Evolutionary conservation across 2,888 invertebrate genomes (phyloP).

Genomic region (Anthrax anthrax): DNA sequence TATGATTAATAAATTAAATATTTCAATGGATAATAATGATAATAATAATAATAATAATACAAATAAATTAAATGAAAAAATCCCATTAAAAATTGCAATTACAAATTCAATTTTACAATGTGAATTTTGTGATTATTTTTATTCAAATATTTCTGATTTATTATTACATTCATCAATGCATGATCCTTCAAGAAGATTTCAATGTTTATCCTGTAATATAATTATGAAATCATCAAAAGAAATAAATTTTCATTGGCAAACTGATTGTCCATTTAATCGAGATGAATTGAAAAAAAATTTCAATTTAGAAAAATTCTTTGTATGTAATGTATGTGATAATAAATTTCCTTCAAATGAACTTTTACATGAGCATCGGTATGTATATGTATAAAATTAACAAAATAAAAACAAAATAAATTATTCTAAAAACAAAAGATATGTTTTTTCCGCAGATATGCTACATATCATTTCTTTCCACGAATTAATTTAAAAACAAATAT

Average conservation of each 20-base stretch:
- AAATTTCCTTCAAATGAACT: constrained; percentile 26
- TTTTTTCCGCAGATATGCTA: constrained; percentile 20
- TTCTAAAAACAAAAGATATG: constrained; percentile 1
- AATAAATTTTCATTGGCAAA: constrained; percentile 42
- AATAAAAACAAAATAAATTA: no score
- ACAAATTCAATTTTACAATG: constrained; percentile 38
- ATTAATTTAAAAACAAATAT: constrained; percentile 16
- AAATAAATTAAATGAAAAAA: no score
- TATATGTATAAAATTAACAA: not conserved
- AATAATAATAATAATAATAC: not conserved
- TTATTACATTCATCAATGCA: constrained; percentile 27
- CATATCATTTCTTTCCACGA: constrained; percentile 31
- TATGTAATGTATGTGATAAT: constrained; percentile 32
- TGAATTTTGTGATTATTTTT: constrained; percentile 45
- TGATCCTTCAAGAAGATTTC: constrained; percentile 23
- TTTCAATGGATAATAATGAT: not conserved
- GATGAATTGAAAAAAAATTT: constrained; percentile 14
- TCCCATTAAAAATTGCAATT: constrained; percentile 21
- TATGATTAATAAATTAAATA: not conserved
- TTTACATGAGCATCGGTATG: constrained; percentile 31
- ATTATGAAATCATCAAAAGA: constrained; percentile 37
- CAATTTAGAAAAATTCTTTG: constrained; percentile 23
- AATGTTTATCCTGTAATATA: constrained; percentile 33
- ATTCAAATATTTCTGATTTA: constrained; percentile 38
- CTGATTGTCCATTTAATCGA: constrained; percentile 28